Evolutionary conservation across 2,888 invertebrate genomes (phyloP).

Genomic region (Platycheirus albimanus): DNA sequence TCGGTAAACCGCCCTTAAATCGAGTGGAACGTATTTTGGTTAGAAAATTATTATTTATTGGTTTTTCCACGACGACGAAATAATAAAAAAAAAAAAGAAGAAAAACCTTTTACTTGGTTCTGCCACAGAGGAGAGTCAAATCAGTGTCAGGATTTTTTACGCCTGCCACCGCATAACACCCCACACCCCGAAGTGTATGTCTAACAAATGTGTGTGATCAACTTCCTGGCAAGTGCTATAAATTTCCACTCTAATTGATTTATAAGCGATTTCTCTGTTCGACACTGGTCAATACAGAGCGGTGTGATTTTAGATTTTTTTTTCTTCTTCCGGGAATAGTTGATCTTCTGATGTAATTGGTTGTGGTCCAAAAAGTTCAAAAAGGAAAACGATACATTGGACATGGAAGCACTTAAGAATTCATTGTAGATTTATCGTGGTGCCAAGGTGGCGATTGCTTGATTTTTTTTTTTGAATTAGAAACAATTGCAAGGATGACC

Average conservation of each 20-base stretch:
- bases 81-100: neutral
- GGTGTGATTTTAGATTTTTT: constrained; percentile 1
- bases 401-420: constrained; percentile 54
- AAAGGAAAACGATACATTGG: constrained; percentile 52
- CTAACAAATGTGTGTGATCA: constrained; percentile 67
- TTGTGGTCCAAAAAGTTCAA: constrained; percentile 46
- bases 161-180: neutral
- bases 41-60: constrained; percentile 72
- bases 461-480: no score
- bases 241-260: constrained; percentile 72
- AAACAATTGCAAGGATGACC: no score
- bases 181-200: no score
- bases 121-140: constrained; percentile 52
- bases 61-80: constrained; percentile 31
- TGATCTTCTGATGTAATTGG: constrained; percentile 56
- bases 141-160: constrained; percentile 57
- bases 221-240: constrained; percentile 58
- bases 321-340: constrained; percentile 12
- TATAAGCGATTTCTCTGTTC: constrained; percentile 68
- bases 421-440: constrained; percentile 63
- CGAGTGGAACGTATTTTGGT: constrained; percentile 70
- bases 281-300: constrained; percentile 56
- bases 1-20: constrained; percentile 66
- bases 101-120: constrained; percentile 32
- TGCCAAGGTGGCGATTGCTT: constrained; percentile 51